Base-by-base conservation (phyloP, 2,888 invertebrate genomes). In the Ceriagrion tenellum region DNA sequence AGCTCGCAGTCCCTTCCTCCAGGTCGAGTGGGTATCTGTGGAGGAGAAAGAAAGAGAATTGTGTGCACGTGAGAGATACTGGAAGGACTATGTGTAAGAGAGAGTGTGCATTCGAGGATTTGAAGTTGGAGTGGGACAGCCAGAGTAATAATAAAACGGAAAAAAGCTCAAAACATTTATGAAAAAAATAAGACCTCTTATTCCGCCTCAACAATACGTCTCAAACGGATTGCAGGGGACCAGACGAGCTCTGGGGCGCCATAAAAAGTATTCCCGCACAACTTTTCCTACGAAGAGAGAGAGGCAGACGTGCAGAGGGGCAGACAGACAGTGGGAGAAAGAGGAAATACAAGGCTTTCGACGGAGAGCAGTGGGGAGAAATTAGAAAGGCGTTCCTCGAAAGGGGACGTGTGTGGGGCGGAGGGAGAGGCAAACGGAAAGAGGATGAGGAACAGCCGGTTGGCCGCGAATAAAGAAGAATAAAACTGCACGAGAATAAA, bases 221-320 rank as follows among this genome's bases (percentile, higher is more conserved):
- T 81, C 30, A 81, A 81, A 81, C 81, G 81, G 81, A 35, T 81
- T 81, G 35, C 81, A 13, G 81, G n/a, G 35, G 81, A 35, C 81
- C 81, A 30, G 81, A 35, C 81, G 81, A 81, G 30, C 81, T 81
- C 81, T 59, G 18, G 81, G 35, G 81, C 30, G 16, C 81, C 81
- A 35, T 81, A 81, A 81, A 81, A 81, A 81, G 81, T 81, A 35
- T 81, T 81, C 35, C n/a, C 30, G 81, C 12, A 81, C 81, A 81
- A 81, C 35, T 81, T 81, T 81, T 81, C 16, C 81, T 35, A n/a
- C 81, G 81, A 35, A 81, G 30, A 12, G 26, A 69, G 81, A 35
- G 81, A 81, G 81, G 35, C 13, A 4, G 59, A 69, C 69, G n/a
- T 4, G n/a, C 12, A 10, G 69, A 69, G n/a, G n/a, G 69, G 69